Percentiles rank a stretch among this genome's conserved stretches.
Conservation (phyloP, 2,797 vertebrate genomes). For the Sorex maritimensis region DNA sequence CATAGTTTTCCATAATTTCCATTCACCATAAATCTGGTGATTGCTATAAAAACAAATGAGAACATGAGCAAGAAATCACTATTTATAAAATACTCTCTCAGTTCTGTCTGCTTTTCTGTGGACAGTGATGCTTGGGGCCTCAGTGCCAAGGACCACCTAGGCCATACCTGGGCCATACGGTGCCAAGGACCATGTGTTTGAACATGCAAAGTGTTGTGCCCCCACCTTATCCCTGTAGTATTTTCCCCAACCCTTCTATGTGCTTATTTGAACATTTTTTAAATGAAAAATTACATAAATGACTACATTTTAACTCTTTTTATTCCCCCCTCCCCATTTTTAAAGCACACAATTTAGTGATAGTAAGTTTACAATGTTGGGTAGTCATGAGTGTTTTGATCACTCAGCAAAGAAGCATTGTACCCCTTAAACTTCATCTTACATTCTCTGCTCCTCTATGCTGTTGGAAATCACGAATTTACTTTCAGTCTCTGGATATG, state of each 20-base stretch:
- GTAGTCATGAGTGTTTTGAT: neutral
- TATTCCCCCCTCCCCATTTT: too few species aligned
- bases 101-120: neutral
- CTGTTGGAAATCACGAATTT: too few species aligned
- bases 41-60: constrained; percentile 44
- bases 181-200: too few species aligned
- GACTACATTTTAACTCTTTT: neutral
- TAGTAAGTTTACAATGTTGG: neutral
- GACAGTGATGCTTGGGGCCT: too few species aligned
- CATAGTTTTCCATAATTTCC: neutral
- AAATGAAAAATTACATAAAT: neutral
- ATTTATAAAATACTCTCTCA: neutral
- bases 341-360: neutral
- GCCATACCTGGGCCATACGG: too few species aligned
- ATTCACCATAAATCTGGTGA: neutral
- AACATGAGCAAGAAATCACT: neutral
- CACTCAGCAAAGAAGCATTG: neutral
- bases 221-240: too few species aligned
- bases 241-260: neutral
- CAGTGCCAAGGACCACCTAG: too few species aligned
- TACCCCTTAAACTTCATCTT: neutral
- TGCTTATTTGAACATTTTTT: neutral
- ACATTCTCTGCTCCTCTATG: neutral
- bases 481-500: neutral
- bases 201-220: too few species aligned